Conservation (phyloP, 2,113 vertebrate genomes). For the Crotalus helleri region DNA sequence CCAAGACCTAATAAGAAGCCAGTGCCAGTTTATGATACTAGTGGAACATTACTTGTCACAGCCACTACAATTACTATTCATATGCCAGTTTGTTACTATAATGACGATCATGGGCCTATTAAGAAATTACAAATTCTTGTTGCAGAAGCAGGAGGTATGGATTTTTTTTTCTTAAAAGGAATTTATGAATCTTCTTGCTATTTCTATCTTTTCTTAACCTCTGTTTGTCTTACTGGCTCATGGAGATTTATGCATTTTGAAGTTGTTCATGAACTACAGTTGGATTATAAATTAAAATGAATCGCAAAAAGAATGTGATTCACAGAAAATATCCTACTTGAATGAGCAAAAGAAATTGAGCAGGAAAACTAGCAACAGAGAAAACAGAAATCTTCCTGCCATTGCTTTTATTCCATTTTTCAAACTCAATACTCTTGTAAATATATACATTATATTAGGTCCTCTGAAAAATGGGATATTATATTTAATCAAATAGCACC, state of each 20-base stretch:
- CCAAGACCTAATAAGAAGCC: slow-evolving; percentile 84
- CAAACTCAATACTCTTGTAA: background rate
- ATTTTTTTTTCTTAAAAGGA: slow-evolving; percentile 10
- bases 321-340: background rate
- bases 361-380: background rate
- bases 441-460: slow-evolving; percentile 17
- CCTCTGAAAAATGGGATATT: background rate
- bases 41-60: slow-evolving; percentile 82
- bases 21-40: slow-evolving; percentile 74
- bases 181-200: background rate
- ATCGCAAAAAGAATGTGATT: background rate
- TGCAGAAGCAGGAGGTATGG: slow-evolving; percentile 86
- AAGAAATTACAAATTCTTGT: slow-evolving; percentile 91
- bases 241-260: background rate
- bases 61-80: slow-evolving; percentile 86
- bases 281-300: background rate
- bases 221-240: background rate
- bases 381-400: background rate
- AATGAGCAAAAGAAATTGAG: background rate
- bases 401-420: background rate
- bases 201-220: background rate
- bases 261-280: background rate
- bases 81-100: slow-evolving; percentile 94
- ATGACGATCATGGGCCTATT: slow-evolving; percentile 91
- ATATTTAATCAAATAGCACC: background rate